Percentiles rank a stretch among this genome's conserved stretches.
phyloP scores from a whole-genome alignment of 2,113 vertebrate species.

The Nymphicus hollandicus region DNA sequence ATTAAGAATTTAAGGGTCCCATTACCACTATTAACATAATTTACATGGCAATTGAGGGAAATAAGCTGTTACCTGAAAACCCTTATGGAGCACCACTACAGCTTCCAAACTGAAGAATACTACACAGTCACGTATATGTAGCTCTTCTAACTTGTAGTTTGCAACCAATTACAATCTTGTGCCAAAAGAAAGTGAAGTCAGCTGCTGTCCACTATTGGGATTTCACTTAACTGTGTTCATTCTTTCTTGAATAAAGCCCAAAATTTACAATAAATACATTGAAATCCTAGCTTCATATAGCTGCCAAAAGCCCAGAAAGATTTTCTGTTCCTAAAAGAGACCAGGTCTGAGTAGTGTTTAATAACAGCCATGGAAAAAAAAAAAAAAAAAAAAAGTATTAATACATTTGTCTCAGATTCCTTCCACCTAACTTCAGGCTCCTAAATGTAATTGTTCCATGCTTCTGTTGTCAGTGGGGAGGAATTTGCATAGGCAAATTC shows the following conservation, averaged over 20 bases:
- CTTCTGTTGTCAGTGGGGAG: background rate
- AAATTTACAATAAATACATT: background rate
- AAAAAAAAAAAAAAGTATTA: background rate
- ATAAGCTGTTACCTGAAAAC: background rate
- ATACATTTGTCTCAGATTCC: background rate
- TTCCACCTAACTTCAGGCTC: background rate
- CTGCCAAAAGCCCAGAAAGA: background rate
- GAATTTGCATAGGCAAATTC: background rate
- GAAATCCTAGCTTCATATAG: background rate
- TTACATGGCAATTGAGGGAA: background rate
- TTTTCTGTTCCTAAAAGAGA: background rate
- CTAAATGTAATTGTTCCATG: background rate
- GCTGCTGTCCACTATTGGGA: background rate
- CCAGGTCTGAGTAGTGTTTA: background rate
- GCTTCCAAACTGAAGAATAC: background rate
- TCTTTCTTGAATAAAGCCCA: background rate
- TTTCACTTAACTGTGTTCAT: background rate
- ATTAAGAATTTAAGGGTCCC: background rate
- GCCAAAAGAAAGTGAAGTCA: background rate
- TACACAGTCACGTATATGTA: background rate
- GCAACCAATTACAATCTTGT: background rate
- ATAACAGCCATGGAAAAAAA: background rate
- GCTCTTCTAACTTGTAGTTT: background rate
- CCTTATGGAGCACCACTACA: background rate
- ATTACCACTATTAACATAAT: background rate